These are phyloP conservation scores for Melieria picta DNA, from an alignment of 2,888 invertebrate genomes.

Conservation along the genomic window DNA sequence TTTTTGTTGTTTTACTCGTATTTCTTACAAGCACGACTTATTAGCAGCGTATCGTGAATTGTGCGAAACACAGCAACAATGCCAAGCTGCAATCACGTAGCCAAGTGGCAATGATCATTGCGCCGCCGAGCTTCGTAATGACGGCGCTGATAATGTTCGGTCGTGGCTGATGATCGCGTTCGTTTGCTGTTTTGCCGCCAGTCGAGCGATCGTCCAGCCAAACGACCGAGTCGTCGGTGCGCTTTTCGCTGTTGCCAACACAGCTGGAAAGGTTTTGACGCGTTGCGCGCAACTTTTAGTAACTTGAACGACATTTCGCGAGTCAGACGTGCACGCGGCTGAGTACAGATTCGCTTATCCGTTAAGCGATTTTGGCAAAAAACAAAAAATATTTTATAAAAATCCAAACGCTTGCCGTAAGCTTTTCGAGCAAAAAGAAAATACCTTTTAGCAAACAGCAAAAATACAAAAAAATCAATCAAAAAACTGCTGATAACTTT, in stretches of 20 bases:
- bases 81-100: too few relatives aligned
- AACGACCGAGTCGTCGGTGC: background rate
- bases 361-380: slow-evolving; percentile 19
- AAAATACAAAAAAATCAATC: background rate
- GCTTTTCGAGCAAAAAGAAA: background rate
- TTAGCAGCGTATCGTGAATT: too few relatives aligned
- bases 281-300: slow-evolving; percentile 49
- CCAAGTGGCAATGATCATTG: background rate
- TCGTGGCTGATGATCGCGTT: background rate
- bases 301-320: slow-evolving; percentile 60
- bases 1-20: too few relatives aligned
- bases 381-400: slow-evolving; percentile 18
- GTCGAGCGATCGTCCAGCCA: slow-evolving; percentile 20
- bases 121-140: slow-evolving; percentile 9
- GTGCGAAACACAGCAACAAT: too few relatives aligned
- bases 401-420: background rate
- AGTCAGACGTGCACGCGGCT: slow-evolving; percentile 53
- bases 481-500: too few relatives aligned
- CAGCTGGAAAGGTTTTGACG: slow-evolving; percentile 30
- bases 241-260: background rate
- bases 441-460: background rate
- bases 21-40: too few relatives aligned
- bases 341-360: slow-evolving; percentile 13
- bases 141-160: background rate
- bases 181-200: too few relatives aligned